Evolutionary conservation across 1,140 invertebrate species (phyloP).

Genomic region (Brachionus sp.): DNA sequence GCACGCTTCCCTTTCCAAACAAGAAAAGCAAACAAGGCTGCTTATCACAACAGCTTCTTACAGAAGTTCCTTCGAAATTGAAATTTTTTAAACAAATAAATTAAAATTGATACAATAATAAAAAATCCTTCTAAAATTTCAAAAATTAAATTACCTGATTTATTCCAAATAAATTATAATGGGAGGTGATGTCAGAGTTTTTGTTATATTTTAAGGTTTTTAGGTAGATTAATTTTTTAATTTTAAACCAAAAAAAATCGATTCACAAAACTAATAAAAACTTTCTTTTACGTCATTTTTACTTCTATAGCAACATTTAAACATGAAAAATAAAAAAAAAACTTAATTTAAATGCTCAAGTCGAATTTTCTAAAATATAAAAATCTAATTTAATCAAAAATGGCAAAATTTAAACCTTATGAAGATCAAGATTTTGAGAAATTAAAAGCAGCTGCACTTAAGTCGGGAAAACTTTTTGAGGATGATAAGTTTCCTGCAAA

Average conservation of each 20-base stretch:
- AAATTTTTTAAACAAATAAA: no score
- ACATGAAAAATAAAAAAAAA: background rate
- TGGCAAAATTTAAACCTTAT: conserved; percentile 27
- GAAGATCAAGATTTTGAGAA: conserved; percentile 24
- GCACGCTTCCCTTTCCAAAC: no score
- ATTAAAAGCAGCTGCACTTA: conserved; percentile 1
- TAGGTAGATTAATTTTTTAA: background rate
- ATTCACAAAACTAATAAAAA: background rate
- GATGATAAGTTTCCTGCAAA: conserved; percentile 46
- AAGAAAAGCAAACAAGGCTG: no score
- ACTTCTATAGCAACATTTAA: conserved; percentile 34
- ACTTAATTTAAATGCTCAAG: background rate
- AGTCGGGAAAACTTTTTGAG: conserved; percentile 40
- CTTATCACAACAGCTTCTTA: no score
- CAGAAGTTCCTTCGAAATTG: no score
- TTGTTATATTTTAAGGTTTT: background rate
- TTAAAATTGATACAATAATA: no score
- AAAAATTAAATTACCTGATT: no score
- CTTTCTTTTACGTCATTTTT: background rate
- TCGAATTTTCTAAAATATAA: background rate
- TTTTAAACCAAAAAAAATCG: background rate
- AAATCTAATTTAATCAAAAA: background rate
- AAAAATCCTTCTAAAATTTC: no score
- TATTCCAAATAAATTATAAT: no score
- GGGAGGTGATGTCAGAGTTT: no score